Conservation (phyloP, 1,140 invertebrate genomes). For the Plodia interpunctella region DNA sequence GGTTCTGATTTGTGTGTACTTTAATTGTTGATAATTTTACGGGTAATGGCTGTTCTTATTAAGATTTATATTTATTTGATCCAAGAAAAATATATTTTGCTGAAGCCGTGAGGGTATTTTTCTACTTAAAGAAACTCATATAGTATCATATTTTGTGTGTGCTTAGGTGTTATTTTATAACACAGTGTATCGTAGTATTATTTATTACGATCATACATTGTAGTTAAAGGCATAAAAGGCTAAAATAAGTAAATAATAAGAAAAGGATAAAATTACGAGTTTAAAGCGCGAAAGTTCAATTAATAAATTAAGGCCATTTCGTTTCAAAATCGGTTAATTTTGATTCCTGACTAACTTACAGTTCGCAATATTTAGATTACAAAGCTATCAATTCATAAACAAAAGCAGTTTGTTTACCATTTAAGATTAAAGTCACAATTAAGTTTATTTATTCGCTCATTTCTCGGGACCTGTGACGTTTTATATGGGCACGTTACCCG, state of each 20-base stretch:
- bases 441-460: not conserved
- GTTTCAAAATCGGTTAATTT: not conserved
- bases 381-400: not conserved
- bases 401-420: not conserved
- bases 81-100: no score
- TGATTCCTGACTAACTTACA: not conserved
- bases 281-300: no score
- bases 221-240: no score
- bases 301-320: no score
- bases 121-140: no score
- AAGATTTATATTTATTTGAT: not conserved
- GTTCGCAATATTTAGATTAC: not conserved
- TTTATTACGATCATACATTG: no score
- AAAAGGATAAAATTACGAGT: no score
- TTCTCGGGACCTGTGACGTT: not conserved
- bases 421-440: not conserved
- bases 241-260: no score
- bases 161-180: no score
- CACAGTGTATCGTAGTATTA: no score
- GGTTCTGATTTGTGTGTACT: constrained; percentile 3
- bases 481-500: not conserved
- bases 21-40: not conserved
- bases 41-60: not conserved
- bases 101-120: no score
- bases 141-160: no score